Percentiles rank a stretch among this genome's conserved stretches.
Evolutionary conservation across 2,797 vertebrate species (phyloP).

Genomic region (Eidolon dupreanum): DNA sequence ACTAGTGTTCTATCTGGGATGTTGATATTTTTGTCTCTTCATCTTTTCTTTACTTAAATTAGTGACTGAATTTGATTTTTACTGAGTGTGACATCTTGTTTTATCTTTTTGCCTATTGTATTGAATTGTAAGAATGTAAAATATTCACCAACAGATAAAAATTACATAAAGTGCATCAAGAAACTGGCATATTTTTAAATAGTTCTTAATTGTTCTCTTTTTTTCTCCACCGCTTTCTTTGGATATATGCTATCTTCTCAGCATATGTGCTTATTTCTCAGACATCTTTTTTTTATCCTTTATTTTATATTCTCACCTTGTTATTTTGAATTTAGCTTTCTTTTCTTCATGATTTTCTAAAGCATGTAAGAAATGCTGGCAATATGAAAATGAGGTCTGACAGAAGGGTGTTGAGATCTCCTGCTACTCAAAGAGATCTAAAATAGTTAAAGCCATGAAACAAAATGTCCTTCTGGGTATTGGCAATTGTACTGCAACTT

Average conservation of each 20-base stretch:
- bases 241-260: neutral
- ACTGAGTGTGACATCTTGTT: neutral
- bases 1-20: neutral
- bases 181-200: neutral
- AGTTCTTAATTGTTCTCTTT: neutral
- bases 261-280: conserved; percentile 41
- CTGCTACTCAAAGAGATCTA: conserved; percentile 77
- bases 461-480: conserved; percentile 77
- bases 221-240: neutral
- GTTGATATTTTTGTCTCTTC: neutral
- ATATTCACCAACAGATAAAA: conserved; percentile 18
- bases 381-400: conserved; percentile 76
- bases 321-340: conserved; percentile 75
- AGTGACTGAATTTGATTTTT: neutral
- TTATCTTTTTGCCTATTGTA: neutral
- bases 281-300: conserved; percentile 6
- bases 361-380: conserved; percentile 59
- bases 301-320: conserved; percentile 65
- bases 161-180: neutral
- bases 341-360: conserved; percentile 70
- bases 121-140: neutral
- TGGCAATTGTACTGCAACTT: conserved; percentile 75
- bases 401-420: conserved; percentile 71
- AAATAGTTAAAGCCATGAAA: conserved; percentile 74
- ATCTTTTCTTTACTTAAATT: neutral